Base-by-base conservation (phyloP, 1,140 invertebrate genomes). In the Aphis gossypii region DNA sequence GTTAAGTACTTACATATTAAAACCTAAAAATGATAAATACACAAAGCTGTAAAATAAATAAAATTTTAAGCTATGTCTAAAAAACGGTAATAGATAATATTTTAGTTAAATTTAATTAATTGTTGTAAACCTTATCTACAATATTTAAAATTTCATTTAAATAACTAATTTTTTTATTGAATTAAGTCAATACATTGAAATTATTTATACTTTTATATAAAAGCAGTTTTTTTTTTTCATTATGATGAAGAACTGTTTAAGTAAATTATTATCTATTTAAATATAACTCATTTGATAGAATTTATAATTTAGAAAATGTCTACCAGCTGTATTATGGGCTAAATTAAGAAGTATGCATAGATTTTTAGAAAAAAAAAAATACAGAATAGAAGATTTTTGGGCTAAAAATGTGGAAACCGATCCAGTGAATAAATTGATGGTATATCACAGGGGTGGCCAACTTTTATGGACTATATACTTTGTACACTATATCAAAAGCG, bases 341-440 rank as follows among this genome's bases (percentile, higher is more conserved):
- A n/a, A 68, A n/a, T 68, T 68, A 21, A 7, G 2, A 38, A 38
- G 18, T 30, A 86, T 23, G 54, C 38, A 89, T 20, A 89, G 1
- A 54, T 30, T 11, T 35, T 6, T 21, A 48, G 6, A n/a, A 56
- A 38, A 54, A n/a, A 88, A 51, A 86, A 88, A 46, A 44, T n/a
- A 21, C 8, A 23, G 48, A 51, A 44, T 25, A 35, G 5, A 18
- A 30, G n/a, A 88, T 51, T 56, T 87, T 89, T 54, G 23, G 5
- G 21, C 11, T 11, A 35, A 2, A 87, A 35, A 51, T 41, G 51
- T 11, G 9, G 9, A 54, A 54, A 54, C 48, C 46, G 23, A 89
- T 89, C 38, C 48, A 54, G 5, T 44, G n/a, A 14, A 21, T 46
- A 83, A 92, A 92, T 48, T 92, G n/a, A 92, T 83, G 46, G n/a